A percentile compares a stretch with the other conserved stretches of the same genome.
Conservation (phyloP, 2,888 invertebrate species). For the Nemurella pictetii region DNA sequence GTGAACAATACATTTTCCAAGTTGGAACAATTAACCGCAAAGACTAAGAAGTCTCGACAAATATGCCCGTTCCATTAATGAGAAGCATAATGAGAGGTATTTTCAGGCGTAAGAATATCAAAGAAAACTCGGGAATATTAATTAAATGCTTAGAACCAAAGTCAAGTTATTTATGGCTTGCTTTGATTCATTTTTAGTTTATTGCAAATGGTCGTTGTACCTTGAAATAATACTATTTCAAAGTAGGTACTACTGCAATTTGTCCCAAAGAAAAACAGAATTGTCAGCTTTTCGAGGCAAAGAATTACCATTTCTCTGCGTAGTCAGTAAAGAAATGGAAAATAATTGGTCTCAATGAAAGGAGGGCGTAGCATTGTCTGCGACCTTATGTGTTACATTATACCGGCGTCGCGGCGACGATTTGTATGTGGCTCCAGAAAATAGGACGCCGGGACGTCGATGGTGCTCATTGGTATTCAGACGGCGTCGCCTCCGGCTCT, state of each 20-base stretch:
- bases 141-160: neutral
- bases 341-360: neutral
- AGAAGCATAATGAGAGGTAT: neutral
- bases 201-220: neutral
- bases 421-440: slow-evolving; percentile 9
- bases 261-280: neutral
- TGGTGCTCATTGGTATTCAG: slow-evolving; percentile 7
- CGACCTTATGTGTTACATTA: slow-evolving; percentile 3
- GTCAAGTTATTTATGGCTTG: neutral
- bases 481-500: slow-evolving; percentile 14
- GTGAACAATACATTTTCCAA: neutral
- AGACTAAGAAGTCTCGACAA: neutral
- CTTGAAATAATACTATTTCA: neutral
- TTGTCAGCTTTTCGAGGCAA: neutral
- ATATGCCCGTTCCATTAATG: neutral
- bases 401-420: neutral
- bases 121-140: neutral
- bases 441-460: neutral
- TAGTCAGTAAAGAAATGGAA: neutral
- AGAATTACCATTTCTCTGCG: neutral
- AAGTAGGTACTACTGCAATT: neutral
- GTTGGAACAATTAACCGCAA: neutral
- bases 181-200: neutral
- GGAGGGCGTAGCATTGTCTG: neutral
- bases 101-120: neutral